These are phyloP conservation scores for Sciaenops ocellatus DNA, from an alignment of 2,797 vertebrate genomes.

Conservation along the genomic window DNA sequence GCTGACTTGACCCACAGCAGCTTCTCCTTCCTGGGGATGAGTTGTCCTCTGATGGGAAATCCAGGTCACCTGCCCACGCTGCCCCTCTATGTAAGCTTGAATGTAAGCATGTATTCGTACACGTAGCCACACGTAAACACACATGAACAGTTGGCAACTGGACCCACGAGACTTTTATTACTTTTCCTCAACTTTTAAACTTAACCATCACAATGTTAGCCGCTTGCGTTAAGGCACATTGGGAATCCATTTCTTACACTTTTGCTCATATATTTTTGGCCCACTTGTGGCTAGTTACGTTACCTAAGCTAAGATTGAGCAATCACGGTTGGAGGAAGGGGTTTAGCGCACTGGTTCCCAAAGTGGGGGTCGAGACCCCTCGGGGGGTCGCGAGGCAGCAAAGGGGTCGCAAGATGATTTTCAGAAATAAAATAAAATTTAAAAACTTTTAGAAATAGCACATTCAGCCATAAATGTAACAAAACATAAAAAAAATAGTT, in stretches of 20 bases:
- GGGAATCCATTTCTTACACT: background rate
- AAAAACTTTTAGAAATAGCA: too few relatives aligned
- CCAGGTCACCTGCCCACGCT: slow-evolving; percentile 63
- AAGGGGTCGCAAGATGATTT: too few relatives aligned
- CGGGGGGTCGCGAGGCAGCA: too few relatives aligned
- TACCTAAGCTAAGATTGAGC: background rate
- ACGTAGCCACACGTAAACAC: slow-evolving; percentile 20
- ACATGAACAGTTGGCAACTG: background rate
- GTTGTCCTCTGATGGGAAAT: slow-evolving; percentile 58
- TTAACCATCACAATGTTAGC: background rate
- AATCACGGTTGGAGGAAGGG: background rate
- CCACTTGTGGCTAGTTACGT: too few relatives aligned
- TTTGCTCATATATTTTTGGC: background rate
- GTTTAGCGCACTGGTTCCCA: too few relatives aligned
- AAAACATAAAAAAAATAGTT: too few relatives aligned
- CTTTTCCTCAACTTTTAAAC: too few relatives aligned
- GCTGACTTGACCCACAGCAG: slow-evolving; percentile 41
- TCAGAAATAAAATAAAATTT: too few relatives aligned
- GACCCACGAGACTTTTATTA: too few relatives aligned
- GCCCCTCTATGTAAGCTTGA: background rate
- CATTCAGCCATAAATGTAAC: too few relatives aligned
- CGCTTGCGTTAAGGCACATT: background rate
- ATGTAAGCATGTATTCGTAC: slow-evolving; percentile 10
- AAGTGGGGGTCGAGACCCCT: too few relatives aligned
- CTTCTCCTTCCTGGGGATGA: slow-evolving; percentile 64